A percentile compares a stretch with the other conserved stretches of the same genome.
These are phyloP conservation scores for Ceratotherium simum DNA, from an alignment of 2,113 vertebrate species.

Conservation along the genomic window DNA sequence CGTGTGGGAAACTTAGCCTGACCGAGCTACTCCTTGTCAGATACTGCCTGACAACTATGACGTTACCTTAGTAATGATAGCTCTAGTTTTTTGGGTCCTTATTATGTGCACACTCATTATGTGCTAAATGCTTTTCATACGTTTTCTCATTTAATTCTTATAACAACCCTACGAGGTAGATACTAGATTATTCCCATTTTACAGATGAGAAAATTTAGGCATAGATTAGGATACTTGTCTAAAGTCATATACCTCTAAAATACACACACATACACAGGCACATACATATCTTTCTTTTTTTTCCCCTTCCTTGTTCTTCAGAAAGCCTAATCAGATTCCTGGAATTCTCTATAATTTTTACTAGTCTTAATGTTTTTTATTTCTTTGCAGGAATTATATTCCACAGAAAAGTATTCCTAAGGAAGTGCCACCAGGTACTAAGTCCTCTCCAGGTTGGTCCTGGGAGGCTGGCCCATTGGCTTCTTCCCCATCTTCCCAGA, in stretches of 20 bases:
- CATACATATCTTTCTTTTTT: neutral
- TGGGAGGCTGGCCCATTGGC: constrained; percentile 77
- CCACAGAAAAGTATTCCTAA: constrained; percentile 77
- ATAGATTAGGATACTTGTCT: neutral
- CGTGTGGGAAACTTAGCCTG: neutral
- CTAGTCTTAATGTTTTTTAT: constrained; percentile 39
- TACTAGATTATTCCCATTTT: neutral
- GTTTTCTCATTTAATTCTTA: neutral
- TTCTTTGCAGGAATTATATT: constrained; percentile 84
- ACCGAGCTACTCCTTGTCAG: neutral
- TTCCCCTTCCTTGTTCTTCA: neutral
- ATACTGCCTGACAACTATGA: neutral
- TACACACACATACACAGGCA: neutral
- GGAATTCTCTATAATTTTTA: neutral
- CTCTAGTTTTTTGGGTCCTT: neutral
- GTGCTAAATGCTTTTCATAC: neutral
- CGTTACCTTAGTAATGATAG: neutral
- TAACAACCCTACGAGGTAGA: neutral
- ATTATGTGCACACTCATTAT: neutral
- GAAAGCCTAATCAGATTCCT: neutral
- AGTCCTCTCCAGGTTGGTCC: constrained; percentile 75
- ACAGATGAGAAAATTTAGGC: neutral
- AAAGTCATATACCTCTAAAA: neutral
- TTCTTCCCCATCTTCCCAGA: constrained; percentile 60
- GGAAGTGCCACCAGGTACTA: constrained; percentile 74